A percentile compares a stretch with the other conserved stretches of the same genome.
These are phyloP conservation scores for Heliocidaris erythrogramma DNA, from an alignment of 35 echinoderm and acorn worm species.

Conservation along the genomic window DNA sequence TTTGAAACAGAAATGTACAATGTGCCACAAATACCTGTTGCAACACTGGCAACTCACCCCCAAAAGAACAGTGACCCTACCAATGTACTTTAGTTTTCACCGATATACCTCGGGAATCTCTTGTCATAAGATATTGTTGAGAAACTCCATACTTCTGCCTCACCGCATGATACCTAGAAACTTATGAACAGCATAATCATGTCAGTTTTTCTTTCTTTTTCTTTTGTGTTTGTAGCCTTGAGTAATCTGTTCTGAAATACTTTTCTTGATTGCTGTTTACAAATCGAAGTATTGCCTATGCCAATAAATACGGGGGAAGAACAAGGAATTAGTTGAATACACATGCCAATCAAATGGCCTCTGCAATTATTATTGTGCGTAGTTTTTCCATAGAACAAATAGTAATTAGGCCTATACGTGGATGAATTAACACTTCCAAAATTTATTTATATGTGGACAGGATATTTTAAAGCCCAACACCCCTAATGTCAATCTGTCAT, in stretches of 20 bases:
- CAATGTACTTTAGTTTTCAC: constrained; percentile 2
- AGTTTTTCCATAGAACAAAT: no score
- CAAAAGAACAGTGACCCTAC: not conserved
- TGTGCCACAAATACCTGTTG: not conserved
- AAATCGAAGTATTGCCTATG: not conserved
- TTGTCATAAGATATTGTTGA: not conserved
- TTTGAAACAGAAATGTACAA: not conserved
- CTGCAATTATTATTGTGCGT: no score
- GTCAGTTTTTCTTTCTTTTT: not conserved
- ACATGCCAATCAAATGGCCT: not conserved
- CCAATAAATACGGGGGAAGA: not conserved
- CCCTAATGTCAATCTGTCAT: no score
- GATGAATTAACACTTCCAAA: not conserved
- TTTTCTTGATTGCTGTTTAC: not conserved
- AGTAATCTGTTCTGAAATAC: not conserved
- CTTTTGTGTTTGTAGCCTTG: not conserved
- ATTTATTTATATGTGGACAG: no score
- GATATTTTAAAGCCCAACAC: no score
- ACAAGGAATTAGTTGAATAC: not conserved
- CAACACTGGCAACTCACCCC: not conserved
- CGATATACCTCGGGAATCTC: not conserved
- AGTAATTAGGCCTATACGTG: not conserved
- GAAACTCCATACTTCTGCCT: not conserved
- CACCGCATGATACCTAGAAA: not conserved
- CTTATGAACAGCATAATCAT: not conserved